Evolutionary conservation across 2,888 invertebrate species (phyloP).

Genomic region (Conomelus anceps): DNA sequence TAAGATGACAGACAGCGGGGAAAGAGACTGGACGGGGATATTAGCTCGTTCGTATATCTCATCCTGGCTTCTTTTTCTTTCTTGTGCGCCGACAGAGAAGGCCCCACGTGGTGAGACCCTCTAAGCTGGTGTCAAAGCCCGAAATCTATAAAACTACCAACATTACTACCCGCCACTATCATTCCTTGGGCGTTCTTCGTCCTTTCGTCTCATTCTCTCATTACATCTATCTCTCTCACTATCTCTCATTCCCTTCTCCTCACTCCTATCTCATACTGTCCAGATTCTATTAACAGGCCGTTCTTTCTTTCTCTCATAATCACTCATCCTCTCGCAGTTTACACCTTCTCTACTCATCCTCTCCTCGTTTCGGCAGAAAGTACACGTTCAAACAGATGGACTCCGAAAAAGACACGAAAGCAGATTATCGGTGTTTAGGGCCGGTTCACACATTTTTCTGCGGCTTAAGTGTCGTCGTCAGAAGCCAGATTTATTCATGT

Average conservation of each 20-base stretch:
- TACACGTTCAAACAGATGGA: neutral
- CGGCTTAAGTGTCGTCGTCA: neutral
- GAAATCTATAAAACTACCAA: constrained; percentile 20
- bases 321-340: neutral
- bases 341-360: neutral
- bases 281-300: neutral
- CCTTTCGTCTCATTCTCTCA: neutral
- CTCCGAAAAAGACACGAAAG: neutral
- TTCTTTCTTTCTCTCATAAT: neutral
- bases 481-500: neutral
- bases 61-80: neutral
- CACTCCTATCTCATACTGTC: neutral
- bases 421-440: neutral
- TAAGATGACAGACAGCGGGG: constrained; percentile 14
- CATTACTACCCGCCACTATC: constrained; percentile 8
- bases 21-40: neutral
- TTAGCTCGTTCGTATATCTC: constrained; percentile 1
- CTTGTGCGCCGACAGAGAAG: neutral
- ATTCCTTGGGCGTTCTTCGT: neutral
- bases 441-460: neutral
- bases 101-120: constrained; percentile 4
- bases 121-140: constrained; percentile 5
- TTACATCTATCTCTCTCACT: neutral
- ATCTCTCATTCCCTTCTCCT: neutral
- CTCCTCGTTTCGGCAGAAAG: neutral